phyloP scores from a whole-genome alignment of 2,888 invertebrate genomes.

The Leptinotarsa juncta region DNA sequence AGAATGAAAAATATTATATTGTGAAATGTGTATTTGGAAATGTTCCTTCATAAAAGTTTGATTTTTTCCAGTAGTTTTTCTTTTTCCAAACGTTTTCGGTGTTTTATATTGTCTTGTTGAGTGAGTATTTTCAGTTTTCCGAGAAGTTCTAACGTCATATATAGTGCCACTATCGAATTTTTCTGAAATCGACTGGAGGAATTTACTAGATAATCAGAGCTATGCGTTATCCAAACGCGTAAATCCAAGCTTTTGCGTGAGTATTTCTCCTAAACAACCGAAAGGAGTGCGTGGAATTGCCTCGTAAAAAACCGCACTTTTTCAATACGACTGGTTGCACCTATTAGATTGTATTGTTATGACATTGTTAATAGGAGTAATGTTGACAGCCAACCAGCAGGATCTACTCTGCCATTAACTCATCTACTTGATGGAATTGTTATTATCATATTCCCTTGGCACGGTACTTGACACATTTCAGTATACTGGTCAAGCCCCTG shows the following conservation, averaged over 20 bases:
- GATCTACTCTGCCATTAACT: conserved; percentile 18
- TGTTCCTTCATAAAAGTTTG: too few relatives aligned
- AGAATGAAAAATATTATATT: too few relatives aligned
- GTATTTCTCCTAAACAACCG: conserved; percentile 56
- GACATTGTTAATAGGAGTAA: conserved; percentile 41
- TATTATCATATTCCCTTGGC: conserved; percentile 20
- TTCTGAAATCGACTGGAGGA: neutral
- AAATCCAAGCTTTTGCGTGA: conserved; percentile 59
- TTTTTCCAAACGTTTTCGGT: too few relatives aligned
- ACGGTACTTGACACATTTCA: conserved; percentile 6
- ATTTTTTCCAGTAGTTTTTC: too few relatives aligned
- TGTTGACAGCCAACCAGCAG: conserved; percentile 23
- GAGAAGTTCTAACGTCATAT: too few relatives aligned
- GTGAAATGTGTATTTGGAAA: too few relatives aligned
- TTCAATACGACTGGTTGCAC: conserved; percentile 54
- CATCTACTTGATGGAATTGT: conserved; percentile 26
- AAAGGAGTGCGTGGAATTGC: conserved; percentile 60
- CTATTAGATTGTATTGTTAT: conserved; percentile 47
- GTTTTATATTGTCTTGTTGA: too few relatives aligned
- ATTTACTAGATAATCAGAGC: conserved; percentile 41
- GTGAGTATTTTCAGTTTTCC: too few relatives aligned
- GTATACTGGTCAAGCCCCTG: neutral
- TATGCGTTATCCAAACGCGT: conserved; percentile 56
- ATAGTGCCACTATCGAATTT: neutral
- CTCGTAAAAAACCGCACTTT: conserved; percentile 59